phyloP scores from a whole-genome alignment of 2,888 invertebrate genomes.

The Pandemis cinnamomeana region DNA sequence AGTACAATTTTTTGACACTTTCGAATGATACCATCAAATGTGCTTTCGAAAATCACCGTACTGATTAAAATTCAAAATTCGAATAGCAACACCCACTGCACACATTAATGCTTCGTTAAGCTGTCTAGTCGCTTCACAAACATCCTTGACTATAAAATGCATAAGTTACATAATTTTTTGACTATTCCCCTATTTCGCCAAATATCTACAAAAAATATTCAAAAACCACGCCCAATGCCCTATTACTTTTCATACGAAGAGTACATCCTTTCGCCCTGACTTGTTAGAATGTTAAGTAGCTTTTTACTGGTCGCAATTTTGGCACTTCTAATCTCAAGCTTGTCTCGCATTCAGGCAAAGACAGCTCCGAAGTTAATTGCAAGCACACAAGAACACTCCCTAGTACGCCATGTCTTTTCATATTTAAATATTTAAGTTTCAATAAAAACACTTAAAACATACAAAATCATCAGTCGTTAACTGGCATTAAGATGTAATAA shows the following conservation, averaged over 20 bases:
- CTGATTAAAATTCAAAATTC: too few relatives aligned
- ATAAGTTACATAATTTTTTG: background rate
- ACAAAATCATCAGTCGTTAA: background rate
- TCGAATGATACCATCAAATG: too few relatives aligned
- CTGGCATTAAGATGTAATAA: constrained; percentile 2
- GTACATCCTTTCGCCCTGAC: background rate
- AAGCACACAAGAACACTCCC: background rate
- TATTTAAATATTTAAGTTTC: background rate
- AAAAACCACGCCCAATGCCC: background rate
- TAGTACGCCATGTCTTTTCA: background rate
- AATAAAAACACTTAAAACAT: constrained; percentile 7
- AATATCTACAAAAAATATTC: background rate
- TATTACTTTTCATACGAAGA: background rate
- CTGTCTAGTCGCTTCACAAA: background rate
- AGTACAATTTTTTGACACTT: too few relatives aligned
- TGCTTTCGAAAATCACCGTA: too few relatives aligned
- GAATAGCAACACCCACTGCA: too few relatives aligned
- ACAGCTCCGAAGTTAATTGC: background rate
- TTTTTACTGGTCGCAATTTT: constrained; percentile 5
- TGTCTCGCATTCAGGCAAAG: background rate
- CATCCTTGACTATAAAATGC: background rate
- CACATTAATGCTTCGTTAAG: too few relatives aligned
- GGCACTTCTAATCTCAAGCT: background rate
- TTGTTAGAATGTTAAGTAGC: constrained; percentile 3
- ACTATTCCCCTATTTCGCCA: background rate